Conservation (phyloP, 2,888 invertebrate genomes). For the Prosapia bicincta region DNA sequence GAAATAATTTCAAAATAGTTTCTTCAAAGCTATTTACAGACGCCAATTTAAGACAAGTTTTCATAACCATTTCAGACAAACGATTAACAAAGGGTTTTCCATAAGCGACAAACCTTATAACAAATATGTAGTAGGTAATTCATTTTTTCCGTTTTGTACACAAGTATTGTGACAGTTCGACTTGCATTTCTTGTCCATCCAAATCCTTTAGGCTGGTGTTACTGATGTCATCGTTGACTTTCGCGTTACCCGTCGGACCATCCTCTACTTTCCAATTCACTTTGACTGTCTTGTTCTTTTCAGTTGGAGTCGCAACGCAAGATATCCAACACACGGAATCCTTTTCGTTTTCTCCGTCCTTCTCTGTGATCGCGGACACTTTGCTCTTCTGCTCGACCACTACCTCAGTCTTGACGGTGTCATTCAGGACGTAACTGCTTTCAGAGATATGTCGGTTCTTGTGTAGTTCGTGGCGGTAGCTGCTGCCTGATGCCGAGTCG, state of each 20-base stretch:
- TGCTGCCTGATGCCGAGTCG: slow-evolving; percentile 26
- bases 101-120: no score
- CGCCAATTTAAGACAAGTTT: no score
- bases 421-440: slow-evolving; percentile 12
- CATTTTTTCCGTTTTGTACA: no score
- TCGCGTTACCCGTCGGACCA: neutral
- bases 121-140: no score
- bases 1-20: no score
- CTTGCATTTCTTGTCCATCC: slow-evolving; percentile 47
- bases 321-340: slow-evolving; percentile 11
- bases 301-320: neutral
- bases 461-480: neutral
- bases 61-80: no score
- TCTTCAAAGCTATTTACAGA: no score
- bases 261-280: neutral
- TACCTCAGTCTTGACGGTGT: neutral
- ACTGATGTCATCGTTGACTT: slow-evolving; percentile 43
- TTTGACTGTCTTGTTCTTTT: neutral
- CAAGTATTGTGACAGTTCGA: slow-evolving; percentile 50
- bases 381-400: neutral
- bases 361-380: neutral
- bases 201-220: slow-evolving; percentile 49
- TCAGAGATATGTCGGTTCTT: slow-evolving; percentile 7
- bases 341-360: neutral
- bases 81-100: no score